Conservation (phyloP, 53 echinoderm and acorn worm species). For the Henricia sp. region DNA sequence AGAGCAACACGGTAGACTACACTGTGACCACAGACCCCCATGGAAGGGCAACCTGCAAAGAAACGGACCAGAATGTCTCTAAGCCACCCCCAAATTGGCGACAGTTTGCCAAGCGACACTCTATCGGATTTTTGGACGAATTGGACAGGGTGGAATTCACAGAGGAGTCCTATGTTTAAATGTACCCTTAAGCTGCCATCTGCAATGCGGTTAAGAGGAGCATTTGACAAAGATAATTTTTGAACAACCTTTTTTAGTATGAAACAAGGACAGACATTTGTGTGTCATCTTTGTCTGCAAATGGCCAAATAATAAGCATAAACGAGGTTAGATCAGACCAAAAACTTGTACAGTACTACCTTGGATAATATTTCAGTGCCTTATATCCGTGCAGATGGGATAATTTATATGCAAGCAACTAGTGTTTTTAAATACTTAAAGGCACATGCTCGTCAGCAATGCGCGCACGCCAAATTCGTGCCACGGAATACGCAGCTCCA, state of each 20-base stretch:
- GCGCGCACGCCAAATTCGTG: too few relatives aligned
- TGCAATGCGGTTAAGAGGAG: too few relatives aligned
- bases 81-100: constrained; percentile 53
- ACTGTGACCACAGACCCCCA: constrained; percentile 52
- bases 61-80: constrained; percentile 27
- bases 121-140: constrained; percentile 72
- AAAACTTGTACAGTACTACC: background rate
- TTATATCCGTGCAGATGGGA: background rate
- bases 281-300: background rate
- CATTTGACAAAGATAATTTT: constrained; percentile 37
- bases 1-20: constrained; percentile 29
- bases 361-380: too few relatives aligned
- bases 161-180: constrained; percentile 96
- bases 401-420: too few relatives aligned
- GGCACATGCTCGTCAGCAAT: too few relatives aligned
- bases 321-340: too few relatives aligned
- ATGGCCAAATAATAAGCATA: too few relatives aligned
- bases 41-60: constrained; percentile 45
- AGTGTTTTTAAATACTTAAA: too few relatives aligned
- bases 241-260: background rate
- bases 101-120: constrained; percentile 58
- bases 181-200: too few relatives aligned
- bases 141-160: constrained; percentile 81
- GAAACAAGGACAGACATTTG: background rate
- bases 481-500: too few relatives aligned